Percentiles rank a stretch among this genome's conserved stretches.
Evolutionary conservation across 2,113 vertebrate genomes (phyloP).

Genomic region (Bufo gargarizans): DNA sequence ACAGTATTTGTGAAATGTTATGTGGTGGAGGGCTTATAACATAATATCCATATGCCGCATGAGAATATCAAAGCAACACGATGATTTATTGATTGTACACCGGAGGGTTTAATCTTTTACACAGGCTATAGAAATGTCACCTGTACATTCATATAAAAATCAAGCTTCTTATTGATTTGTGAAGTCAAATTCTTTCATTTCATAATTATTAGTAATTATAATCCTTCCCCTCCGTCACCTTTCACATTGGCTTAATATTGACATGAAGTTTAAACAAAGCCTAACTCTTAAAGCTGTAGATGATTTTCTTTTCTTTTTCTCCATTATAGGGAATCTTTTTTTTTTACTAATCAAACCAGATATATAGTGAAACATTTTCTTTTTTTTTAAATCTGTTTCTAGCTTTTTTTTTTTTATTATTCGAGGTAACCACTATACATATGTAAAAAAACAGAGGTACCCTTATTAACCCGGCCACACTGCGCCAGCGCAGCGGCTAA

Average conservation of each 20-base stretch:
- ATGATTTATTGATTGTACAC: constrained; percentile 38
- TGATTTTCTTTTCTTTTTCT: not conserved
- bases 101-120: constrained; percentile 17
- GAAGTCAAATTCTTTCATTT: constrained; percentile 21
- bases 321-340: not conserved
- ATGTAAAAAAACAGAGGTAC: no score
- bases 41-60: constrained; percentile 2
- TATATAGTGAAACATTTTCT: no score
- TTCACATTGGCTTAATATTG: not conserved
- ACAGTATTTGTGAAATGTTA: constrained; percentile 26
- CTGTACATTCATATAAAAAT: constrained; percentile 32
- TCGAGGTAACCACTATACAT: no score
- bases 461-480: no score
- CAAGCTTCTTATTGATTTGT: constrained; percentile 24
- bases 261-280: not conserved
- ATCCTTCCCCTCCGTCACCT: not conserved
- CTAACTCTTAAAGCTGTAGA: not conserved
- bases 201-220: constrained; percentile 26
- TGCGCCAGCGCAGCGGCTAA: no score
- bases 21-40: not conserved
- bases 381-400: no score
- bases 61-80: constrained; percentile 22
- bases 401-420: no score
- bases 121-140: constrained; percentile 39
- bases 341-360: no score